Evolutionary conservation across 2,888 invertebrate species (phyloP).

Genomic region (Augiades crinisus): DNA sequence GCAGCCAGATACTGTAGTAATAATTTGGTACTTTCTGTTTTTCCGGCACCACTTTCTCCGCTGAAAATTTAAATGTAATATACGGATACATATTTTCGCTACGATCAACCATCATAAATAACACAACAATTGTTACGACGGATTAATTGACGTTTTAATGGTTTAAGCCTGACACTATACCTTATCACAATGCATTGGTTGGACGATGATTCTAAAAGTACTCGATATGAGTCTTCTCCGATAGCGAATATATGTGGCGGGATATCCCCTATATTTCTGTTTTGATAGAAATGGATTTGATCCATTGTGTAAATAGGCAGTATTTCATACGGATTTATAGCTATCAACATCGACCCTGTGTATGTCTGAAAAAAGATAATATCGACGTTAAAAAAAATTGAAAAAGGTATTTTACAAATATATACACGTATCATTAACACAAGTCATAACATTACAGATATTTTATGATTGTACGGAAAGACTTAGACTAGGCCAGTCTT

Average conservation of each 20-base stretch:
- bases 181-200: constrained; percentile 98
- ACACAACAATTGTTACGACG: too few species aligned
- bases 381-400: too few species aligned
- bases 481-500: too few species aligned
- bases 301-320: constrained; percentile 96
- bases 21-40: constrained; percentile 97
- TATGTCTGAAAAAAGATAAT: constrained; percentile 85
- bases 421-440: background rate
- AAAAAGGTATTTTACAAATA: too few species aligned
- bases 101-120: too few species aligned
- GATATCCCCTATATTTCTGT: constrained; percentile 90
- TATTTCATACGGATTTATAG: constrained; percentile 97
- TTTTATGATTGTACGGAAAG: too few species aligned
- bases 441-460: background rate
- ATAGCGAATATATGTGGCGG: constrained; percentile 98
- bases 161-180: constrained; percentile 56
- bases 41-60: constrained; percentile 98
- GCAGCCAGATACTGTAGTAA: constrained; percentile 96
- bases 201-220: constrained; percentile 86
- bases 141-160: background rate
- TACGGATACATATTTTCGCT: background rate
- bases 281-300: constrained; percentile 91
- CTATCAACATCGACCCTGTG: constrained; percentile 96
- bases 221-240: constrained; percentile 94
- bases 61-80: constrained; percentile 63